Base-by-base conservation (phyloP, 2,888 invertebrate species). In the Limenitis camilla region DNA sequence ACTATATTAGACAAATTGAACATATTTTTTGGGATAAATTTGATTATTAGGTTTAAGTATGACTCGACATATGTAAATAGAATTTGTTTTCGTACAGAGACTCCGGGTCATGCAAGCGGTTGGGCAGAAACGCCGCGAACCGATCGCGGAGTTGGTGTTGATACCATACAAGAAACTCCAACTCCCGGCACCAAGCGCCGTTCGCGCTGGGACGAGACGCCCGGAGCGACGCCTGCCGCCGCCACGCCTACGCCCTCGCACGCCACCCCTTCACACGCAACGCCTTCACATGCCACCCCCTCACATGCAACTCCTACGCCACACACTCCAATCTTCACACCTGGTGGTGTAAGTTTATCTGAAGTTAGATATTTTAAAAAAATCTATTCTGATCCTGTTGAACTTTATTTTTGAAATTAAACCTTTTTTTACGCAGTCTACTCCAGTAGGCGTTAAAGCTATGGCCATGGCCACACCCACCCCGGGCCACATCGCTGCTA, bases 121-220 rank as follows among this genome's bases (percentile, higher is more conserved):
- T 99, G 99, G 99, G 99, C 99, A 10, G 99, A 99, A 84, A 99
- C 99, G 0, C 99, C 99, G 0, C 93, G 97, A 57, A 96, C 98
- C 0, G 98, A 98, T 76, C 91, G 98, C 50, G 92, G 93, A 4
- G 91, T 91, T 1, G 92, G 91, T 8, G 89, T 91, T 8, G 94
- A 94, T 68, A 86, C 93, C 10, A 94, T 95, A 47, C 93, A 96
- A 69, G 97, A 97, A 78, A 96, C 96, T 0, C 96, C 98, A 0
- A 98, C 98, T 0, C 97, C 98, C 0, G 95, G 96, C 32, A 96
- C 97, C 48, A 99, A 99, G 80, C 90, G 99, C 0, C 91, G 98
- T 50, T 97, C 98, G 52, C 92, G 99, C 58, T 99, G 99, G 99
- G 99, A 99, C 78, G 98, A 99, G 82, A 99, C 99, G 0, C 99